These are phyloP conservation scores for Hydraecia micacea DNA, from an alignment of 2,888 invertebrate species.

Conservation along the genomic window DNA sequence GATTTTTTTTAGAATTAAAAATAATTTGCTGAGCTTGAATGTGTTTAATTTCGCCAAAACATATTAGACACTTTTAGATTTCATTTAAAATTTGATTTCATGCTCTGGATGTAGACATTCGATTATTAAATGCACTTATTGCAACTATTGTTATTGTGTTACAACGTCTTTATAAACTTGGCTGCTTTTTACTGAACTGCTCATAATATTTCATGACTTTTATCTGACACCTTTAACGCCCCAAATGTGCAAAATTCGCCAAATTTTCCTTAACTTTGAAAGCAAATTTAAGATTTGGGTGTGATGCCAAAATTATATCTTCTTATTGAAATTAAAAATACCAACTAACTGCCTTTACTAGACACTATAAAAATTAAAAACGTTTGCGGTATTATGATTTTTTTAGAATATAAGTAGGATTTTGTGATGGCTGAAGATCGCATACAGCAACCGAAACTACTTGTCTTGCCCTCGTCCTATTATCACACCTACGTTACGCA, in stretches of 20 bases:
- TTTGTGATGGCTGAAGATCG: no score
- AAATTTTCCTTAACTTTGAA: neutral
- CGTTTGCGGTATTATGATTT: no score
- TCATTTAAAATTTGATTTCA: conserved; percentile 25
- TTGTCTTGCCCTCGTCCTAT: conserved; percentile 18
- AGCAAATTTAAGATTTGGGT: neutral
- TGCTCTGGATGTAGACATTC: conserved; percentile 12
- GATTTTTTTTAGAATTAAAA: neutral
- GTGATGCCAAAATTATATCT: neutral
- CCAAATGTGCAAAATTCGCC: neutral
- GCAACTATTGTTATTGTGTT: conserved; percentile 8
- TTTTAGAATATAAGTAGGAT: neutral
- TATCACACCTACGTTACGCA: conserved; percentile 25
- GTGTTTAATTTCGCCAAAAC: neutral
- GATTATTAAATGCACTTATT: conserved; percentile 9
- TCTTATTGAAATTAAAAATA: neutral
- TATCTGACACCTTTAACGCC: neutral
- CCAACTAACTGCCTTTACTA: neutral
- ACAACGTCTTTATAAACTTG: conserved; percentile 25
- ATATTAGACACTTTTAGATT: neutral
- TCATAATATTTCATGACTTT: conserved; percentile 5
- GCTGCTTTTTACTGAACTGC: neutral
- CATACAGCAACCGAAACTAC: neutral
- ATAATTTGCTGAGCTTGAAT: neutral
- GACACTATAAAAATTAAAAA: neutral